These are phyloP conservation scores for Sardinella longiceps DNA, from an alignment of 2,797 vertebrate species.

Conservation along the genomic window DNA sequence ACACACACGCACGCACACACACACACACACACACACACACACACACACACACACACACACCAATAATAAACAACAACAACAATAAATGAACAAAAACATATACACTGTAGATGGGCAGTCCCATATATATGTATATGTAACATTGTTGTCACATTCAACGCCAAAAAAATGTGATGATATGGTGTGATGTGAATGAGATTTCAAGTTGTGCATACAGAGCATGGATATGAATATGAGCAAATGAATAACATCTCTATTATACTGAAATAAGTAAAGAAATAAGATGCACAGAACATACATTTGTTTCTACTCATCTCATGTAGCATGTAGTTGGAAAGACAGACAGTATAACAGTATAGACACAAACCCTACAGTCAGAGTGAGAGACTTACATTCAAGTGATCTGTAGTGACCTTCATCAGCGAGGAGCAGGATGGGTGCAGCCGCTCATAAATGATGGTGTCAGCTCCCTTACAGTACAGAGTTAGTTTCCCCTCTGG, in stretches of 20 bases:
- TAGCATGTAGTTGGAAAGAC: too few species aligned
- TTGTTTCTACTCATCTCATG: too few species aligned
- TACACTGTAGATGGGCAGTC: too few species aligned
- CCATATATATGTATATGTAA: too few species aligned
- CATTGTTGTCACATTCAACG: too few species aligned
- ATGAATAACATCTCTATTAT: not conserved
- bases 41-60: not conserved
- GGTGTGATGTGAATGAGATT: too few species aligned
- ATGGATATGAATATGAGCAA: too few species aligned
- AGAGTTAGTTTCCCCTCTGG: conserved; percentile 82
- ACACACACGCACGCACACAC: not conserved
- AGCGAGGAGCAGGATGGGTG: conserved; percentile 77
- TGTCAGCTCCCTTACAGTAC: conserved; percentile 96
- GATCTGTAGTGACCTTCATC: conserved; percentile 77
- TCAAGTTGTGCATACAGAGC: too few species aligned
- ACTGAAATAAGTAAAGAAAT: not conserved
- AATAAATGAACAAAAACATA: too few species aligned
- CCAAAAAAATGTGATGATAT: too few species aligned
- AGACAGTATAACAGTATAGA: not conserved
- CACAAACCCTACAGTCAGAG: not conserved
- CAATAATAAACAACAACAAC: too few species aligned
- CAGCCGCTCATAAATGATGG: conserved; percentile 86
- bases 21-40: not conserved
- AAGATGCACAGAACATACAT: too few species aligned
- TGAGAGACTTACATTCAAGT: conserved; percentile 82